phyloP scores from a whole-genome alignment of 2,797 vertebrate genomes.

The Leptodactylus fallax region DNA sequence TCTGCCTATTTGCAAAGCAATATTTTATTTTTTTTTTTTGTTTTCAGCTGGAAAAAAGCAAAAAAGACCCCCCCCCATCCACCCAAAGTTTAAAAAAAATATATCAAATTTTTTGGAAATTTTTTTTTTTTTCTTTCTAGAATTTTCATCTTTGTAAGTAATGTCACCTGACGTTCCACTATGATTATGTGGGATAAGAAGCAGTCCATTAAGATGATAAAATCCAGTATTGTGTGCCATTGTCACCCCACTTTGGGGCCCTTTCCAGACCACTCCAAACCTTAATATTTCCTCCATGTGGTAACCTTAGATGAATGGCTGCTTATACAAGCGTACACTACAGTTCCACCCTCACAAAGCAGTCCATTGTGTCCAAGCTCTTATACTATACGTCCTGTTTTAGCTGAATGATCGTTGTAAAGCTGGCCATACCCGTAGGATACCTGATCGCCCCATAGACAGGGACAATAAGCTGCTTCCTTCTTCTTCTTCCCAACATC shows the following conservation, averaged over 20 bases:
- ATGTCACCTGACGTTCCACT: neutral
- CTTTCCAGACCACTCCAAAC: no score
- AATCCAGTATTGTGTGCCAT: neutral
- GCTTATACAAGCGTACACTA: neutral
- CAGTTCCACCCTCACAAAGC: neutral
- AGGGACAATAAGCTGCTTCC: no score
- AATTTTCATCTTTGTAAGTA: neutral
- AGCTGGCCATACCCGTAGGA: no score
- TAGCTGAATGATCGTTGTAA: neutral
- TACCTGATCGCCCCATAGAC: no score
- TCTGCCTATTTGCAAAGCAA: slow-evolving; percentile 15
- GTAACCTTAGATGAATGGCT: no score
- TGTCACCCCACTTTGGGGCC: no score
- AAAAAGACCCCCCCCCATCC: neutral
- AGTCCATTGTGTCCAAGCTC: neutral
- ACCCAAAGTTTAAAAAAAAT: neutral
- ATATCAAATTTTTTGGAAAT: neutral
- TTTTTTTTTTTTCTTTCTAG: neutral
- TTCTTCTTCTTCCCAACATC: no score
- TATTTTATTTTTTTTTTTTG: slow-evolving; percentile 41
- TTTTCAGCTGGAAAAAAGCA: neutral
- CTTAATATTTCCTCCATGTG: no score
- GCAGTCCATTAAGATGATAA: no score
- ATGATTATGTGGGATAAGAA: neutral
- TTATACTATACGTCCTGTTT: neutral